phyloP scores from a whole-genome alignment of 2,797 vertebrate genomes.

The Acridotheres tristis region DNA sequence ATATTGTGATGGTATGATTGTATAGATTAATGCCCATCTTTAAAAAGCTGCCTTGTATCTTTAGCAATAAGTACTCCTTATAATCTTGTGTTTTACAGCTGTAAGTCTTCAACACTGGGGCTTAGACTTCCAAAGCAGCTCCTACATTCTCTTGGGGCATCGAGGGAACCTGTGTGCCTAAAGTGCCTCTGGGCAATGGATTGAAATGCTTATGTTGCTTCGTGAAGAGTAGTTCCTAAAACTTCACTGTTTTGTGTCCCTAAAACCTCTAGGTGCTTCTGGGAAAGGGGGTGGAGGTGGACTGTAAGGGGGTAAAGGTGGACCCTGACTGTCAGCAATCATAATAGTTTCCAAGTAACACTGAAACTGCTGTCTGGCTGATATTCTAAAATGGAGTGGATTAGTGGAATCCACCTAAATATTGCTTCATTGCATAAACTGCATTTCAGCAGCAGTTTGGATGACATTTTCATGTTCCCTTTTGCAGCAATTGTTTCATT shows the following conservation, averaged over 20 bases:
- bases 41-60: neutral
- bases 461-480: constrained; percentile 22
- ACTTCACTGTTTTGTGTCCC: neutral
- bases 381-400: neutral
- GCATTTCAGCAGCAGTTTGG: constrained; percentile 3
- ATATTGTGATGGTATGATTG: neutral
- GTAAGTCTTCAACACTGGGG: neutral
- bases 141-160: neutral
- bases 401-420: neutral
- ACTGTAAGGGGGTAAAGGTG: neutral
- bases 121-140: neutral
- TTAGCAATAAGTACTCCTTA: neutral
- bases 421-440: constrained; percentile 1
- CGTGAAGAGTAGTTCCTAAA: neutral
- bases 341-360: neutral
- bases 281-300: neutral
- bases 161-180: neutral
- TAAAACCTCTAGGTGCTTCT: neutral
- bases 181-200: neutral
- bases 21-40: neutral
- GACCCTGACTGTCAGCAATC: neutral
- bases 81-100: neutral
- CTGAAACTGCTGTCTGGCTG: neutral
- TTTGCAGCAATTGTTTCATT: constrained; percentile 57
- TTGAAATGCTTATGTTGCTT: neutral